Conservation (phyloP, 2,797 vertebrate species). For the Nyctalus aviator region DNA sequence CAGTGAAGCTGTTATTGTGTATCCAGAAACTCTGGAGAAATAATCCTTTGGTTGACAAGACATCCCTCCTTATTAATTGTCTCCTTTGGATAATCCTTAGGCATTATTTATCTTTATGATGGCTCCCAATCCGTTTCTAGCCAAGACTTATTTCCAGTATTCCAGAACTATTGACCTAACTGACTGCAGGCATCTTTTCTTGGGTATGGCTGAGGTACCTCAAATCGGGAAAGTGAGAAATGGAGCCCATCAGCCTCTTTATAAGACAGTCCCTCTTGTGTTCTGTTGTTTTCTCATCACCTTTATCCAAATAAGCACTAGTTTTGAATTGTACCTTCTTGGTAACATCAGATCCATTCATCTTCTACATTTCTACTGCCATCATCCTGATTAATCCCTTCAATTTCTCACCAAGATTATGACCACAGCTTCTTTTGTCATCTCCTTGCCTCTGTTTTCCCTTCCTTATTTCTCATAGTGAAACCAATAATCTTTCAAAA, state of each 20-base stretch:
- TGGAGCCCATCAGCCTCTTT: background rate
- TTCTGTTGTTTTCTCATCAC: background rate
- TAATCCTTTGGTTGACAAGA: background rate
- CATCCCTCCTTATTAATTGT: background rate
- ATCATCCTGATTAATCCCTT: background rate
- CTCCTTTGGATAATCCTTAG: background rate
- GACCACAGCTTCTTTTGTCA: background rate
- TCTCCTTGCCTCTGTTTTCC: background rate
- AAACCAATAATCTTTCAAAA: background rate
- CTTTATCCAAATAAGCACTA: background rate
- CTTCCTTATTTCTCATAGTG: background rate
- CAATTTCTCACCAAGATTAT: background rate
- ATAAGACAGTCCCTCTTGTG: background rate
- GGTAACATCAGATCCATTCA: background rate
- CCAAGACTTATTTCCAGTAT: background rate
- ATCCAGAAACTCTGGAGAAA: conserved; percentile 5
- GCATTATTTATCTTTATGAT: background rate
- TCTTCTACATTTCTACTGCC: background rate
- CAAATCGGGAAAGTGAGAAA: background rate
- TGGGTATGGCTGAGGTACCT: background rate
- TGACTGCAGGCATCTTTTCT: background rate
- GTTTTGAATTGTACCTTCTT: background rate
- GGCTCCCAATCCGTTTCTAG: background rate
- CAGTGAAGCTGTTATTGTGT: background rate
- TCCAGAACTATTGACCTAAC: conserved; percentile 4